Evolutionary conservation across 2,113 vertebrate genomes (phyloP), one percentile per base, ranked within the genome.

Genomic region (Melanerpes formicivorus): DNA sequence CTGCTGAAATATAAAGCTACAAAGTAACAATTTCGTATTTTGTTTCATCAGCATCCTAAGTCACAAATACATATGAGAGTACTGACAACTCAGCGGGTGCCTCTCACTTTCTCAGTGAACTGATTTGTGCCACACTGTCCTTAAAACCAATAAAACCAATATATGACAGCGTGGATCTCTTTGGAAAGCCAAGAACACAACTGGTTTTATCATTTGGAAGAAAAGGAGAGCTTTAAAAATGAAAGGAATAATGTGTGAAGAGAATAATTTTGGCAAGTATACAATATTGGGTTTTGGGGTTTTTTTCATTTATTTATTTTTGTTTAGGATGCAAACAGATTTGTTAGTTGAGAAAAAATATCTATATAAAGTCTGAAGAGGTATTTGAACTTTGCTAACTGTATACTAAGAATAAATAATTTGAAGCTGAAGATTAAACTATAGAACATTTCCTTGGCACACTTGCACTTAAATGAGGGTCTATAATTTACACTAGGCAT

Each of bases 141-240:
- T 94, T 96, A 94, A 93, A 37, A 37, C 37, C 37, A 85, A 80
- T 27, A 86, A 25, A 83, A 93, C 80, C 17, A 78, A 90, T 77
- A 80, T 52, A 73, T 80, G 26, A 40, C 58, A 62, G 44, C 48
- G 23, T 44, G 84, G 25, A 86, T 81, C 40, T 88, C 52, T 90
- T 79, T 89, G 58, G 84, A 70, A 80, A 30, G 29, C n/a, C 50
- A 90, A 78, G 62, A 88, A 32, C 9, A 80, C 9, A 82, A 79
- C 17, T 56, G 34, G 29, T 79, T 79, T 85, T 89, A 74, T 84
- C 21, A 76, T 71, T 66, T 87, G 54, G 30, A 92, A 84, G 7
- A 17, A 84, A 83, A 87, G 79, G 50, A 93, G 40, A 67, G 42
- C 14, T 84, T 80, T 78, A 67, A 88, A 91, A 80, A 73, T 73